These are phyloP conservation scores for Suncus etruscus DNA, from an alignment of 2,113 vertebrate genomes.

Conservation along the genomic window DNA sequence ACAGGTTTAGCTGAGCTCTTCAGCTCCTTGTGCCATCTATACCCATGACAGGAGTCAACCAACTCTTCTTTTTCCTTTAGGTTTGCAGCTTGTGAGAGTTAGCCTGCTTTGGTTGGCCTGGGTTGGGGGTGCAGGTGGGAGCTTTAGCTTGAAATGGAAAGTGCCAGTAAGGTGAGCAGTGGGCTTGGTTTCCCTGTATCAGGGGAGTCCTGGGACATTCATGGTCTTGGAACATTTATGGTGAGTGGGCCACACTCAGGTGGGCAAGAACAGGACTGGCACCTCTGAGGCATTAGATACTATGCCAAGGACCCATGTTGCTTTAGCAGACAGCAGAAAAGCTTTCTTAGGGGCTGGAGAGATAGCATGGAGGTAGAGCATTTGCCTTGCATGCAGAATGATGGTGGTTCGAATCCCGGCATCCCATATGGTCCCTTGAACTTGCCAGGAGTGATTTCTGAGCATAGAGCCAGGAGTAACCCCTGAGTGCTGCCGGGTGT, in stretches of 20 bases:
- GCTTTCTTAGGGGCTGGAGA: no score
- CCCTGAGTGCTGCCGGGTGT: no score
- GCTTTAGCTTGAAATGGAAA: neutral
- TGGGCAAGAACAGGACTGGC: neutral
- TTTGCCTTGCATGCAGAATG: no score
- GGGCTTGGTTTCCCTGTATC: neutral
- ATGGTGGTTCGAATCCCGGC: no score
- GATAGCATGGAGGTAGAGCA: no score
- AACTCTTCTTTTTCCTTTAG: rapidly evolving
- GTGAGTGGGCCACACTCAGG: neutral
- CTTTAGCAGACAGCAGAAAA: neutral
- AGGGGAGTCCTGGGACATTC: neutral
- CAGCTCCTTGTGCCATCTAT: neutral
- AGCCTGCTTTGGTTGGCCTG: rapidly evolving
- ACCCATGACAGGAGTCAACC: rapidly evolving
- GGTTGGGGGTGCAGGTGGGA: no score
- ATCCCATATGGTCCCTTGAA: no score
- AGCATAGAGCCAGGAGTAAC: no score
- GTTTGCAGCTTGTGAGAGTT: neutral
- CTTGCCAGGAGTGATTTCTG: no score
- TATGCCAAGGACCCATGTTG: neutral
- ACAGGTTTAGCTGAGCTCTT: neutral
- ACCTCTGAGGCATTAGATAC: neutral
- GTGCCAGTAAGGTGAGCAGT: rapidly evolving
- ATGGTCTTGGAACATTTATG: neutral